Evolutionary conservation across 2,113 vertebrate species (phyloP), one percentile per base, ranked within the genome.

Genomic region (Myrmecophaga tridactyla): DNA sequence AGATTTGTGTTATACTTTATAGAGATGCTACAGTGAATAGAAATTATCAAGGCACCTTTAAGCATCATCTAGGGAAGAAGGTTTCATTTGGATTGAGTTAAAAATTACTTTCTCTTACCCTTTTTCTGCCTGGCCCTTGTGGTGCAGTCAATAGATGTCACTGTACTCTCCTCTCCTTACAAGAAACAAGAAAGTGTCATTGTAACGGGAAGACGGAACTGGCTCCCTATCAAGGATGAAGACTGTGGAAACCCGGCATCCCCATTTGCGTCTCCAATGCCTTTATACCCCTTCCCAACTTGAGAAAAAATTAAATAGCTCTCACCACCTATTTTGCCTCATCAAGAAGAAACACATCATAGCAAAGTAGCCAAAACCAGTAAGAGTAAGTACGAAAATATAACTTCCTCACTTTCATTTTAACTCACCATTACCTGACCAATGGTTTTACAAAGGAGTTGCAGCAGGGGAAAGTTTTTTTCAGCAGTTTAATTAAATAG

Each of bases 381-480:
- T 13, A 8, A 85, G 9, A 48, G 14, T 6, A 46, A 39, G 4
- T 21, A 34, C 41, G 46, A 53, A 86, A 60, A 53, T 15, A 17
- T 58, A 25, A 51, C 4, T 9, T 70, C 15, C n/a, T 43, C 17
- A 25, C 46, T 86, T 70, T 1, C 1, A 10, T 41, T 81, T 89
- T 70, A 60, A 75, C 12, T 80, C 14, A n/a, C 2, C 6, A 41
- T 48, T 8, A 31, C 9, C 39, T 36, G 43, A 41, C 51, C 23
- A 0, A 18, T 11, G 20, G 27, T 2, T 70, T 70, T n/a, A 17
- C 6, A 7, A 0, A 11, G 15, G 23, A 58, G 43, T 36, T 31
- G 9, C 62, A 56, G 14, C 1, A 20, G 12, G 34, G 4, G 39
- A 62, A 67, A 58, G 12, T 2, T 25, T 56, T n/a, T 25, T 21